Evolutionary conservation across 1,140 invertebrate species (phyloP), one percentile per base, ranked within the genome.

Genomic region (Hyposmocoma kahamanoa): DNA sequence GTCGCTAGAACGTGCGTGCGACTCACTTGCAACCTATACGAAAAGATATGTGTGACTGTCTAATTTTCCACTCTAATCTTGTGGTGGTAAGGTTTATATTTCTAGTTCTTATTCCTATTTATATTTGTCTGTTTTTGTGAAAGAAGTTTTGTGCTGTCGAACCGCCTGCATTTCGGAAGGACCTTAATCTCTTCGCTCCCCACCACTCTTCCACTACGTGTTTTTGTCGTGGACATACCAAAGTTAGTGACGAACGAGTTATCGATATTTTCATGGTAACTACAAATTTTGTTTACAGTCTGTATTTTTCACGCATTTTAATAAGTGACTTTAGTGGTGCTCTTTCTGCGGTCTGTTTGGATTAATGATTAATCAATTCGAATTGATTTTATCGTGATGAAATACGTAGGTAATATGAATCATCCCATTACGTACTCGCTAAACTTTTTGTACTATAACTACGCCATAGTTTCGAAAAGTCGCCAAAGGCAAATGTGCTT

Each of bases 211-310:
- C 58, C 62, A 73, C 68, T 72, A 69, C 72, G 64, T 79, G 72
- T 79, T 81, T 81, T 79, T 78, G 70, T 76, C 68, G 64, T 72
- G 77, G 63, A 72, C 74, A 80, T 78, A 75, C 79, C 74, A 70
- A 62, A 59, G 66, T 49, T 80, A 78, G 76, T 68, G 72, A 70
- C 42, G 72, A 62, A 50, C 59, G 41, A 30, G 45, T 46, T 70
- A 59, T 79, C 73, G 75, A 78, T 71, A 64, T 59, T 55, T 56
- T 56, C 43, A 57, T 39, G 32, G 21, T 47, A 39, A 55, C 50
- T 55, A 49, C 20, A 53, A 21, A 51, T 30, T 48, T 47, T 52
- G 44, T 36, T 36, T 36, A 36, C 32, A 36, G 18, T 17, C 24
- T 26, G 11, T 6, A 26, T 6, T 44, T 46, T 10, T 54, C 51